phyloP scores from a whole-genome alignment of 2,888 invertebrate species.

The Bellardia bayeri region DNA sequence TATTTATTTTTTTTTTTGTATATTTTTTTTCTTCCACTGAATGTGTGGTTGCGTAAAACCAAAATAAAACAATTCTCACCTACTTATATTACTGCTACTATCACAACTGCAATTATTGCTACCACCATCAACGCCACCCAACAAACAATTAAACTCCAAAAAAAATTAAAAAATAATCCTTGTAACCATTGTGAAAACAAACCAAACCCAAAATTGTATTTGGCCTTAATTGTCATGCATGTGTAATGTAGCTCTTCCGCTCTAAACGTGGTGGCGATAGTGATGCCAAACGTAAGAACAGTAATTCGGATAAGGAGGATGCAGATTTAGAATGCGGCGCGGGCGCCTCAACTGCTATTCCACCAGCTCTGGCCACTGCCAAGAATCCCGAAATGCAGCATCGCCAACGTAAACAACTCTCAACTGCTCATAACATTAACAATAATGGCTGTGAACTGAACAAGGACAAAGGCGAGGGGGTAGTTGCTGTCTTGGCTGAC shows the following conservation, averaged over 20 bases:
- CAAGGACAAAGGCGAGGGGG: conserved; percentile 73
- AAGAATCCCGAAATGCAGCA: conserved; percentile 81
- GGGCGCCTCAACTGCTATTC: conserved; percentile 76
- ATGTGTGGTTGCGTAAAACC: conserved; percentile 60
- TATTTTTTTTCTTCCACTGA: conserved; percentile 67
- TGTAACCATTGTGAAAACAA: neutral
- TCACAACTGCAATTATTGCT: conserved; percentile 26
- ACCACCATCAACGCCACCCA: conserved; percentile 16
- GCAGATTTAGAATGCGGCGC: conserved; percentile 75
- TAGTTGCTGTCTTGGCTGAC: conserved; percentile 70
- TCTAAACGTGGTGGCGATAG: conserved; percentile 78
- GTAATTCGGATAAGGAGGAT: conserved; percentile 80
- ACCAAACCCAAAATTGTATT: conserved; percentile 16
- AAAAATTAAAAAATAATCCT: neutral
- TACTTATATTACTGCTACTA: conserved; percentile 27
- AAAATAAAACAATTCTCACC: conserved; percentile 37
- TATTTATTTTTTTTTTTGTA: conserved; percentile 64
- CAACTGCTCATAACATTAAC: conserved; percentile 74
- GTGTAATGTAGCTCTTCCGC: conserved; percentile 75
- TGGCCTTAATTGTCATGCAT: conserved; percentile 7
- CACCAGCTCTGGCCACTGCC: conserved; percentile 58
- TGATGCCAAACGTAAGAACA: conserved; percentile 82
- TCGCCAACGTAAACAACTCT: conserved; percentile 81
- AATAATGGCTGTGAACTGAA: conserved; percentile 75
- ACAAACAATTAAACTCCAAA: conserved; percentile 5